Percentiles rank a stretch among this genome's conserved stretches.
Conservation (phyloP, 2,113 vertebrate genomes). For the Bos javanicus region DNA sequence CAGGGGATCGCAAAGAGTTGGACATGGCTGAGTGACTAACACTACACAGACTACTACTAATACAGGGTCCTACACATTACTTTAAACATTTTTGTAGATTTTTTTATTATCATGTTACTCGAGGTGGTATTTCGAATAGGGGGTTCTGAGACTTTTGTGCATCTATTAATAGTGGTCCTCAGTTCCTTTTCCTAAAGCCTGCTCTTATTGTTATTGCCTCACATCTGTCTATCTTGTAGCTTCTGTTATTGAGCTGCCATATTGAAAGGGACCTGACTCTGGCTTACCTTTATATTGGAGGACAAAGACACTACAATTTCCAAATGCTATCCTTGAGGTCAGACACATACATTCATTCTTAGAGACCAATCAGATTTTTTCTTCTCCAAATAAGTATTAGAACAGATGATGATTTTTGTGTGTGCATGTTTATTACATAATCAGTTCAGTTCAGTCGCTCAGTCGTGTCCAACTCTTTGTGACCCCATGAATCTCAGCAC, state of each 20-base stretch:
- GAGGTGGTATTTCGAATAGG: background rate
- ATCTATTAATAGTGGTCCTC: background rate
- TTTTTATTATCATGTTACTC: background rate
- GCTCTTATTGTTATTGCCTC: no score
- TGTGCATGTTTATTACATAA: background rate
- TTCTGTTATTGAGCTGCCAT: background rate
- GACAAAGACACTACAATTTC: no score
- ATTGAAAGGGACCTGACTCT: no score
- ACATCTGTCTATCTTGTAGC: background rate
- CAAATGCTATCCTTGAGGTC: no score
- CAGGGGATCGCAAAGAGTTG: background rate
- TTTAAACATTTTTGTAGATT: background rate
- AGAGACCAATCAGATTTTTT: no score
- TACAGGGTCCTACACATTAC: background rate
- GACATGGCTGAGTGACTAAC: background rate
- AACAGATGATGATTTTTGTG: background rate
- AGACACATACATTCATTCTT: no score
- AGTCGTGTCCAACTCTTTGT: no score
- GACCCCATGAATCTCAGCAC: no score
- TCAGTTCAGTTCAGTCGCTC: no score
- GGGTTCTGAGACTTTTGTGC: background rate
- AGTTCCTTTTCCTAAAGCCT: background rate
- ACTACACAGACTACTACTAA: background rate
- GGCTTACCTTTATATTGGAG: no score
- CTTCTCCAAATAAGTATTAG: background rate